phyloP scores from a whole-genome alignment of 2,888 invertebrate species.

The Patella pellucida region DNA sequence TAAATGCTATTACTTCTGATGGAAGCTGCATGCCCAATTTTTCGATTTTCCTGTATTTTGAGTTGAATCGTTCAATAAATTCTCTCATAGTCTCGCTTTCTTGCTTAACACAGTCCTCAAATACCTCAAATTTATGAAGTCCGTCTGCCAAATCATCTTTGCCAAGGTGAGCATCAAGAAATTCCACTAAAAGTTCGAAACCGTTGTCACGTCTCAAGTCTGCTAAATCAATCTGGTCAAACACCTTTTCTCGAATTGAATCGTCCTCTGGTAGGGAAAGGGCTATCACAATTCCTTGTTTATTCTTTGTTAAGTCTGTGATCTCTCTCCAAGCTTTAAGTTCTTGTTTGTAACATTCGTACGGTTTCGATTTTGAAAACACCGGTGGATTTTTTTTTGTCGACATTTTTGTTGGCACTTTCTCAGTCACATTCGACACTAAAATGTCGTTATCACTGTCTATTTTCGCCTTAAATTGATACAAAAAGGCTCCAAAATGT shows the following conservation, averaged over 20 bases:
- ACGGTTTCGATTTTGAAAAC: neutral
- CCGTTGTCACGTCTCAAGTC: slow-evolving; percentile 3
- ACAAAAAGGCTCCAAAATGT: neutral
- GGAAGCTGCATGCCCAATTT: neutral
- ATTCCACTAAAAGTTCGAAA: slow-evolving; percentile 1
- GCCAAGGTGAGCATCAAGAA: slow-evolving; percentile 1
- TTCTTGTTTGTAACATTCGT: slow-evolving; percentile 9
- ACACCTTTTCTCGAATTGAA: slow-evolving; percentile 6
- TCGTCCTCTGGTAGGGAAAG: slow-evolving; percentile 5
- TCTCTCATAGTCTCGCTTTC: neutral
- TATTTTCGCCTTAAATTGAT: neutral
- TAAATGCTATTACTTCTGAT: slow-evolving; percentile 7
- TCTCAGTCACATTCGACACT: neutral
- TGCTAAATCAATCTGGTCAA: slow-evolving; percentile 8
- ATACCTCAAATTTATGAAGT: slow-evolving; percentile 9
- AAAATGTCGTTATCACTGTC: neutral
- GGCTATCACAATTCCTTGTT: slow-evolving; percentile 5
- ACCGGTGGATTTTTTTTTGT: slow-evolving; percentile 1
- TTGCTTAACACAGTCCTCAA: slow-evolving; percentile 4
- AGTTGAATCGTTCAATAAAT: neutral
- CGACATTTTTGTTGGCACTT: slow-evolving; percentile 3
- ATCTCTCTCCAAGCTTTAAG: neutral
- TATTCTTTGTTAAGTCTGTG: slow-evolving; percentile 1
- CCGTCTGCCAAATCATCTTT: neutral
- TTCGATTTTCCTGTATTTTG: slow-evolving; percentile 9